These are phyloP conservation scores for Drosophila nr. fundita DNA, from an alignment of 2,888 invertebrate genomes.

Conservation along the genomic window DNA sequence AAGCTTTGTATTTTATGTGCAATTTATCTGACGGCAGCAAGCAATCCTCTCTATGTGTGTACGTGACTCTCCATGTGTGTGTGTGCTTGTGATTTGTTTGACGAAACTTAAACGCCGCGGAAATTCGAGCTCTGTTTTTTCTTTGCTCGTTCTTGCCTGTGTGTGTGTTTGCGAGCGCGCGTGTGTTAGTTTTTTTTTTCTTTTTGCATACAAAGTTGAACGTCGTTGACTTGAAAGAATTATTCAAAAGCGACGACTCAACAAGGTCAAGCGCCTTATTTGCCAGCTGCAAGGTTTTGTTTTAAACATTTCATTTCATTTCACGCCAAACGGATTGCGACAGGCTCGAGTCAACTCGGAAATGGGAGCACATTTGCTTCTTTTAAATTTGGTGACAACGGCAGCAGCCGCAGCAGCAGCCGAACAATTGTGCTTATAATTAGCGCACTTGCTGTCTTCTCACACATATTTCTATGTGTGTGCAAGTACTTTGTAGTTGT, in stretches of 20 bases:
- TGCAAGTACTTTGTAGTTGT: constrained; percentile 42
- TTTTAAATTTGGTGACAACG: constrained; percentile 67
- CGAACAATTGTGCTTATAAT: constrained; percentile 67
- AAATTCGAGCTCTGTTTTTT: constrained; percentile 70
- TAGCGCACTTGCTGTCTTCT: constrained; percentile 57
- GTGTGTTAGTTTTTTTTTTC: constrained; percentile 46
- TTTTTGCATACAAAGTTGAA: constrained; percentile 71
- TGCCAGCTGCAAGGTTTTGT: constrained; percentile 60
- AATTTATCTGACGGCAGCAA: constrained; percentile 40
- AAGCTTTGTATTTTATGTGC: constrained; percentile 32
- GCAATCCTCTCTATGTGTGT: constrained; percentile 9
- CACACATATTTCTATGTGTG: constrained; percentile 13
- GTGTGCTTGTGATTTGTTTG: constrained; percentile 24
- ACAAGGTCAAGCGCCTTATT: constrained; percentile 79
- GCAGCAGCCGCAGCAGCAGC: constrained; percentile 15
- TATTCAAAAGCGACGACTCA: constrained; percentile 69
- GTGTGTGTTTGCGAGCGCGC: constrained; percentile 21
- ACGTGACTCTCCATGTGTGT: constrained; percentile 16
- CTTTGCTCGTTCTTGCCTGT: constrained; percentile 32
- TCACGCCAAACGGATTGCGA: constrained; percentile 42
- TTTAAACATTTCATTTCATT: constrained; percentile 59
- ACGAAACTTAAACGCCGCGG: constrained; percentile 66
- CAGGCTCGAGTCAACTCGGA: constrained; percentile 36
- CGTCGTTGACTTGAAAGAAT: constrained; percentile 72
- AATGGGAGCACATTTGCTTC: constrained; percentile 55